Percentiles rank a stretch among this genome's conserved stretches.
These are phyloP conservation scores for Petrocephalus schoutedeni DNA, from an alignment of 2,797 vertebrate genomes.

Conservation along the genomic window DNA sequence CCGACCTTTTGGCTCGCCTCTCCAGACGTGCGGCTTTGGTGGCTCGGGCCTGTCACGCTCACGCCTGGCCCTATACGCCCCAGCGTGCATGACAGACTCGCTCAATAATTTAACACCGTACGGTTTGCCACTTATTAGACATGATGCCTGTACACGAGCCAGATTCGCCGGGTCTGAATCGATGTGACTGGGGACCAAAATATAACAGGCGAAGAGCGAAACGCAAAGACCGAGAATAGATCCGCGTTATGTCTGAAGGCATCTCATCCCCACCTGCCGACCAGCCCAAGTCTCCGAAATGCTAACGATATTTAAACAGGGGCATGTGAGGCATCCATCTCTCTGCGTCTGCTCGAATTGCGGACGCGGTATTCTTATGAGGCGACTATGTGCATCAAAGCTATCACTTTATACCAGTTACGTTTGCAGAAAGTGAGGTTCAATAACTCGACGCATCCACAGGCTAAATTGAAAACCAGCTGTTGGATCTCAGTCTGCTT, in stretches of 20 bases:
- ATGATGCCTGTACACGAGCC: slow-evolving; percentile 67
- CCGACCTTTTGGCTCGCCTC: not conserved
- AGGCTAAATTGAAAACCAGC: not conserved
- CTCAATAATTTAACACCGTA: slow-evolving; percentile 60
- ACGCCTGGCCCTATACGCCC: slow-evolving; percentile 67
- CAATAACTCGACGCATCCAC: not conserved
- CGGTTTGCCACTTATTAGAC: slow-evolving; percentile 65
- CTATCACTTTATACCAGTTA: not conserved
- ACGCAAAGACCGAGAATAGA: slow-evolving; percentile 61
- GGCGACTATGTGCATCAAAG: not conserved
- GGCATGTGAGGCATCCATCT: not conserved
- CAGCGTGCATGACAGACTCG: slow-evolving; percentile 68
- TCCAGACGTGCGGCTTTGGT: not conserved
- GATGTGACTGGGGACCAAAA: slow-evolving; percentile 59
- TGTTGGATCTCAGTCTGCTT: not conserved
- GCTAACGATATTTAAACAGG: not conserved
- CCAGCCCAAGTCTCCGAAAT: not conserved
- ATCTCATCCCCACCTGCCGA: slow-evolving; percentile 73
- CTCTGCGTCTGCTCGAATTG: not conserved
- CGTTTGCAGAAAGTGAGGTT: not conserved
- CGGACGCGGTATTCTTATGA: not conserved
- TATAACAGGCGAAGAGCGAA: slow-evolving; percentile 57
- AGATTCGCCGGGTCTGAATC: slow-evolving; percentile 71
- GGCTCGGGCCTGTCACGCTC: slow-evolving; percentile 57
- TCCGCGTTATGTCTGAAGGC: slow-evolving; percentile 74